Base-by-base conservation (phyloP, 1,140 invertebrate species). In the Drosophila erecta region DNA sequence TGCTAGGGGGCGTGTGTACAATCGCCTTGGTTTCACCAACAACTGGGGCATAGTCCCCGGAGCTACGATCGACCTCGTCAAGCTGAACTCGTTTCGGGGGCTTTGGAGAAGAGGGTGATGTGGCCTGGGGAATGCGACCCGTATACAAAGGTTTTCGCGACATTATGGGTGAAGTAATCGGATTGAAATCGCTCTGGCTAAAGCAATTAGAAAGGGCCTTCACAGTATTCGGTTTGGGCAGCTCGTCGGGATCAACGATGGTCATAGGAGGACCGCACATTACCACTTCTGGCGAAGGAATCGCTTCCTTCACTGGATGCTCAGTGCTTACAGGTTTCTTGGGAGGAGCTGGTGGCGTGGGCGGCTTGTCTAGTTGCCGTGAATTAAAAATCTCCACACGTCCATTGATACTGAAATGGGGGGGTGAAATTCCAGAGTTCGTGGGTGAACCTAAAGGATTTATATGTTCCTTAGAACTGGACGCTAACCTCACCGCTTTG, bases 311-410 rank as follows among this genome's bases (percentile, higher is more conserved):
- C 33, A 12, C 14, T 33, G 61, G 24, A 20, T 54, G 60, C 41
- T 81, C 74, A 11, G 60, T n/a, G 56, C 35, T 67, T 1, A 75
- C 43, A 1, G 66, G 50, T 30, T 75, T 76, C 50, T 66, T 87
- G 10, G 76, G 51, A 7, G 79, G 72, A 14, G 80, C 53, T 37
- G 90, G 76, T 47, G 90, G 80, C 6, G 90, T 90, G 3, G 73
- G 62, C 0, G 67, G 72, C 24, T 64, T 77, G 2, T 76, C 78
- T 54, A 91, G 59, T 27, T 80, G 79, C 8, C 85, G 78, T 11
- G 90, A 92, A 44, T 92, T 92, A 27, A 92, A 92, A 33, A 92
- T 92, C 58, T 92, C 90, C 1, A 92, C 90, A 6, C 90, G 87
- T 10, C 90, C 90, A 56, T 91, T 92, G 14, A 91, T 90, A 66